phyloP scores from a whole-genome alignment of 2,113 vertebrate species.

The Microcebus ravelobensis region DNA sequence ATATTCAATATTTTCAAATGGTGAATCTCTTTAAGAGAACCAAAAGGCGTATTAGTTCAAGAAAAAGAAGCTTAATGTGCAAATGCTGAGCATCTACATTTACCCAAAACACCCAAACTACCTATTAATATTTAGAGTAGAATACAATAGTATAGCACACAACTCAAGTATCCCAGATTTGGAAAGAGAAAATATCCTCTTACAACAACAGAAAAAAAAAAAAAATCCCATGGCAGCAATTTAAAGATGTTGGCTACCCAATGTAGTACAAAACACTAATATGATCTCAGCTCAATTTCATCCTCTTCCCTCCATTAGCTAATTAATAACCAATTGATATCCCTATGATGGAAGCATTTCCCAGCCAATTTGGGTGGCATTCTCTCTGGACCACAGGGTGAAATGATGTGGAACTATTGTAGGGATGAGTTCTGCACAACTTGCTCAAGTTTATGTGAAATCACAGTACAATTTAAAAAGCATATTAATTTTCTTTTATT shows the following conservation, averaged over 20 bases:
- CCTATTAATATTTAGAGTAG: background rate
- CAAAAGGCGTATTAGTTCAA: background rate
- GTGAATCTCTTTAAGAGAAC: background rate
- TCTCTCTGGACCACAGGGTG: background rate
- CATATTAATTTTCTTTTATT: conserved; percentile 17
- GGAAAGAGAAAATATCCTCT: background rate
- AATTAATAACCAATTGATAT: conserved; percentile 36
- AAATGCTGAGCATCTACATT: background rate
- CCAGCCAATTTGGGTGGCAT: background rate
- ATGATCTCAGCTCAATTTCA: background rate
- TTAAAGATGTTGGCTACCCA: background rate
- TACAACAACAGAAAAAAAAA: background rate
- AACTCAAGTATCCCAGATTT: background rate
- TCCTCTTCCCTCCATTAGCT: background rate
- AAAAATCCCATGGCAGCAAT: background rate
- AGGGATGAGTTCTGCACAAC: background rate
- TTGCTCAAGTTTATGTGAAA: background rate
- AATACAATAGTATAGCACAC: background rate
- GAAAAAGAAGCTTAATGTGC: background rate
- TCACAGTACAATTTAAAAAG: background rate
- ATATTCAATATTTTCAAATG: background rate
- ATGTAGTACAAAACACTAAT: background rate
- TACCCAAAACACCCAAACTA: background rate
- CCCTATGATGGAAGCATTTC: background rate
- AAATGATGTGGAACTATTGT: background rate